Percentiles rank a stretch among this genome's conserved stretches.
These are phyloP conservation scores for Chironomus riparius DNA, from an alignment of 2,888 invertebrate genomes.

Conservation along the genomic window DNA sequence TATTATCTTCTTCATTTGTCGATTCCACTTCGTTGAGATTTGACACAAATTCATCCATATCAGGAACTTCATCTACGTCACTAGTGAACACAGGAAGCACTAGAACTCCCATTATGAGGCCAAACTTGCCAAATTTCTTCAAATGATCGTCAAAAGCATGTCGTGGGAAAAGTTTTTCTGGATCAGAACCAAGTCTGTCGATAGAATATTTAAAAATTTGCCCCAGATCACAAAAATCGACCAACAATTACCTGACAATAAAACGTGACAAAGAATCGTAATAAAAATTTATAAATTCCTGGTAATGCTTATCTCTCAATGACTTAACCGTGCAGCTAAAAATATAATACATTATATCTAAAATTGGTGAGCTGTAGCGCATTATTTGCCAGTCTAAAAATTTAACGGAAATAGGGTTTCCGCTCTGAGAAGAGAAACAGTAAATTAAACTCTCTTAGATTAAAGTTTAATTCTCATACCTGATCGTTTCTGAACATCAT, in stretches of 20 bases:
- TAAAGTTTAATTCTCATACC: conserved; percentile 28
- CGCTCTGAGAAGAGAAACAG: too few relatives aligned
- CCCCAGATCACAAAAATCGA: neutral
- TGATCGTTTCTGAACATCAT: conserved; percentile 34
- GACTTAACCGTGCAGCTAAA: conserved; percentile 35
- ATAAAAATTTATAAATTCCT: conserved; percentile 34
- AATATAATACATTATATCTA: conserved; percentile 37
- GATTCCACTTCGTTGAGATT: neutral
- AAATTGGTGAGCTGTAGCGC: conserved; percentile 37
- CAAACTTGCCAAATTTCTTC: conserved; percentile 33
- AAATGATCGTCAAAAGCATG: conserved; percentile 33
- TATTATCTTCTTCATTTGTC: neutral
- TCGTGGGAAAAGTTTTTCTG: conserved; percentile 33
- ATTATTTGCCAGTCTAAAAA: neutral
- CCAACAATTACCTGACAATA: conserved; percentile 31
- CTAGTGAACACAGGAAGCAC: conserved; percentile 36
- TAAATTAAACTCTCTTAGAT: too few relatives aligned
- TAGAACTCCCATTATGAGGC: conserved; percentile 36
- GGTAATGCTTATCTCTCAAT: conserved; percentile 33
- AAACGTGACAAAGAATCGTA: conserved; percentile 32
- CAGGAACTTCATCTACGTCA: conserved; percentile 34
- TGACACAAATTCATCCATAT: conserved; percentile 33
- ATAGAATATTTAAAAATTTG: neutral
- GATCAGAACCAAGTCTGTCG: conserved; percentile 34
- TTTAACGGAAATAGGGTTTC: neutral